Evolutionary conservation across 2,888 invertebrate species (phyloP), one percentile per base, ranked within the genome.

Genomic region (Brachyptera risi): DNA sequence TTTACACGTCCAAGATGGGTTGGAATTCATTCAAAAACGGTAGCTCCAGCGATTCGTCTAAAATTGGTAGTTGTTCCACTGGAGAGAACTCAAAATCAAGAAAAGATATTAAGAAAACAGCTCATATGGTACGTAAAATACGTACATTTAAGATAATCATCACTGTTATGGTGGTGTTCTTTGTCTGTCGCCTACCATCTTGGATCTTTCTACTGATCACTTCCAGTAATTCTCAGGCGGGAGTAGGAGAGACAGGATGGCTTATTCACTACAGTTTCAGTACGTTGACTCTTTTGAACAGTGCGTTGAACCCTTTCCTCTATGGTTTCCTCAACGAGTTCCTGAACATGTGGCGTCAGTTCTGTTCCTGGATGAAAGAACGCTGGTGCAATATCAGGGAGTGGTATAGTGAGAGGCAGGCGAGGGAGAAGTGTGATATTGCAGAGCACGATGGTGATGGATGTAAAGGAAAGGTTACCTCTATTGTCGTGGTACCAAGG

Each of bases 91-190:
- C 37, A 38, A 40, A 15, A 9, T 23, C 56, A 37, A 17, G 47
- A 26, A 54, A 47, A 13, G 47, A 17, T 15, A 19, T 21, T 26
- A 61, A 63, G 7, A 56, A 44, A n/a, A 60, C 58, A 1, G 59
- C 54, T 13, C 72, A 75, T 35, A 72, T 74, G 59, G 70, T 73
- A 27, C 73, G 80, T 2, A 83, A 83, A 68, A 73, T 80, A 1
- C 76, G 81, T 56, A 83, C 83, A 61, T 80, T 83, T 60, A 78
- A 76, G 63, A 75, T 83, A 9, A 80, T 84, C 38, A 68, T 84
- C 17, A 71, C 78, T 3, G 70, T 83, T 61, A 83, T 83, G 72
- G 66, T 78, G 0, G 74, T 79, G 7, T 83, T 83, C 67, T 72
- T 80, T 1, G 66, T 78, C 1, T 79, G 81, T 63, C 76, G 83